Evolutionary conservation across 2,888 invertebrate genomes (phyloP), one percentile per base, ranked within the genome.

Genomic region (Trichogramma evanescens): DNA sequence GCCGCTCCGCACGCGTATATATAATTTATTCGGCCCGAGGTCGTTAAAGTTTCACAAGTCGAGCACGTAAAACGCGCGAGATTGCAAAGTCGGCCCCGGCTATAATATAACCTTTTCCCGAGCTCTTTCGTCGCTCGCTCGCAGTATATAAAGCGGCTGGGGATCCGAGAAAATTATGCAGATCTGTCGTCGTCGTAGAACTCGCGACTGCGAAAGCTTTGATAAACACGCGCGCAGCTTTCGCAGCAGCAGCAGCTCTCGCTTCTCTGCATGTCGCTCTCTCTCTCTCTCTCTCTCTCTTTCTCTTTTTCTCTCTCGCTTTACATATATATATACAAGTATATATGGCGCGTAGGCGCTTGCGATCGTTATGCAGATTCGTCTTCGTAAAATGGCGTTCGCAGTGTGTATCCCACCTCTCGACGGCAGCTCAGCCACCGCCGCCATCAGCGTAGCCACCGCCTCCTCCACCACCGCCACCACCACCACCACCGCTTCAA

Each of bases 281-380:
- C 26, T 26, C 26, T 13, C 13, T n/a, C n/a, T 1, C 13, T 13
- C 13, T 13, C 13, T 26, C 26, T 26, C 26, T 26, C 26, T 26
- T 26, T 26, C 26, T 26, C 26, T 26, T 26, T 26, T 26, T 26
- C 26, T 26, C 26, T 26, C 26, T 26, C 26, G 26, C 26, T 26
- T 26, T 26, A 26, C 26, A 26, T 26, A 26, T 26, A 26, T 26
- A 26, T 26, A 26, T 26, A 26, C 26, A 73, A 26, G 26, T 26
- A 26, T 26, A 26, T 26, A 26, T 26, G 26, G 26, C 26, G 26
- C 26, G 26, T 26, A 26, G 26, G 26, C 26, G 76, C 76, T 75
- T 74, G 73, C 77, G 77, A 77, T 77, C 77, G 76, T 77, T 77
- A 77, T 77, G 77, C 76, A 77, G 77, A 77, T 77, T 71, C 72